These are phyloP conservation scores for Pissodes strobi DNA, from an alignment of 1,140 invertebrate species.

Conservation along the genomic window DNA sequence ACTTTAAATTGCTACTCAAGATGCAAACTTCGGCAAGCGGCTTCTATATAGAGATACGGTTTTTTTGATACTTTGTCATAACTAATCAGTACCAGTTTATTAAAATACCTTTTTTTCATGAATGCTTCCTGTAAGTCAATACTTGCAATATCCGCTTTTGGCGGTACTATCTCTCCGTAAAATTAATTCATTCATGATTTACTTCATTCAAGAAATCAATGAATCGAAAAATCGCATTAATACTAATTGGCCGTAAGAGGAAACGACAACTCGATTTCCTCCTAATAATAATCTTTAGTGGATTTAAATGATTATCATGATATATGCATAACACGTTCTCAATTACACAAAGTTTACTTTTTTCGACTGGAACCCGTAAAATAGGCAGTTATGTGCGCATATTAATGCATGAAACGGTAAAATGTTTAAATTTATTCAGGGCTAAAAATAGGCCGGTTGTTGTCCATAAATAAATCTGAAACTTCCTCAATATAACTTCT, in stretches of 20 bases:
- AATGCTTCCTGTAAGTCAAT: no score
- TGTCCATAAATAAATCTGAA: constrained; percentile 9
- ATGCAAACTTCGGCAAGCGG: no score
- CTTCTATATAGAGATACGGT: no score
- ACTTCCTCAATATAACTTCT: constrained; percentile 18
- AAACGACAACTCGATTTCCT: constrained; percentile 25
- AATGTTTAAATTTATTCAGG: constrained; percentile 19
- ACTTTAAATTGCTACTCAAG: no score
- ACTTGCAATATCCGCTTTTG: no score
- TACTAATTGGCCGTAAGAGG: constrained; percentile 21
- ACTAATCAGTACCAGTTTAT: no score
- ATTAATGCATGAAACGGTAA: constrained; percentile 16
- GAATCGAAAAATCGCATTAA: constrained; percentile 22
- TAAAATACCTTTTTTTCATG: no score
- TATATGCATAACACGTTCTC: constrained; percentile 20
- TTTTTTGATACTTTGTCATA: no score
- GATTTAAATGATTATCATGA: constrained; percentile 14
- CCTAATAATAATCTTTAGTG: constrained; percentile 13
- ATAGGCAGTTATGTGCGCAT: background rate
- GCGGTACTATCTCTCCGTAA: no score
- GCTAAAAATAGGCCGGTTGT: constrained; percentile 22
- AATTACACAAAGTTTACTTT: constrained; percentile 8
- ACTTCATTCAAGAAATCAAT: constrained; percentile 23
- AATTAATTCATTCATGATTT: constrained; percentile 16
- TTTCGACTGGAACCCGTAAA: constrained; percentile 1